Evolutionary conservation across 2,797 vertebrate species (phyloP).

Genomic region (Cirrhinus molitorella): DNA sequence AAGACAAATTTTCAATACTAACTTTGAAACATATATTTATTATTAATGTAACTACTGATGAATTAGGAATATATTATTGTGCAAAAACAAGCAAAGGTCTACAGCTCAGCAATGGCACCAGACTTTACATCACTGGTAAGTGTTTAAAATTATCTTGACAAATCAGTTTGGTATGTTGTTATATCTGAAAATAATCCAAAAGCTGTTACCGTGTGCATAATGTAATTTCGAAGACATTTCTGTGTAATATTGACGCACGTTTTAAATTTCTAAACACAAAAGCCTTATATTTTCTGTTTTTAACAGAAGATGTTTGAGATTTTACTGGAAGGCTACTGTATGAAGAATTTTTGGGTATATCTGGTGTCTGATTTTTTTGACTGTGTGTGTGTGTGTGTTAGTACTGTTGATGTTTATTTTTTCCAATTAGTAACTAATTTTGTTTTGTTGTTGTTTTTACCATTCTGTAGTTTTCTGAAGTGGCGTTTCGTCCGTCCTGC

Average conservation of each 20-base stretch:
- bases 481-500: too few relatives aligned
- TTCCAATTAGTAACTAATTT: too few relatives aligned
- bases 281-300: not conserved
- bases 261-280: not conserved
- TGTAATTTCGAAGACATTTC: too few relatives aligned
- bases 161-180: not conserved
- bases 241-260: not conserved
- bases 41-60: not conserved
- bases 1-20: slow-evolving; percentile 10
- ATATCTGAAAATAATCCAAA: not conserved
- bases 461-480: too few relatives aligned
- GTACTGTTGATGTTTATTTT: not conserved
- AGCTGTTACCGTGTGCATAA: not conserved
- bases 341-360: too few relatives aligned
- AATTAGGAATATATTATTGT: slow-evolving; percentile 44
- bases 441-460: too few relatives aligned
- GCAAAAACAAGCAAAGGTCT: fast-evolving
- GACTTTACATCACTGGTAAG: not conserved
- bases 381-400: too few relatives aligned
- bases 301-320: not conserved
- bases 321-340: too few relatives aligned
- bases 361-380: too few relatives aligned
- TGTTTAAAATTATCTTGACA: not conserved
- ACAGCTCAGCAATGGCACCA: slow-evolving; percentile 6
- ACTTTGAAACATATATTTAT: not conserved